These are phyloP conservation scores for Papilio polyxenes DNA, from an alignment of 1,140 invertebrate species.

Conservation along the genomic window DNA sequence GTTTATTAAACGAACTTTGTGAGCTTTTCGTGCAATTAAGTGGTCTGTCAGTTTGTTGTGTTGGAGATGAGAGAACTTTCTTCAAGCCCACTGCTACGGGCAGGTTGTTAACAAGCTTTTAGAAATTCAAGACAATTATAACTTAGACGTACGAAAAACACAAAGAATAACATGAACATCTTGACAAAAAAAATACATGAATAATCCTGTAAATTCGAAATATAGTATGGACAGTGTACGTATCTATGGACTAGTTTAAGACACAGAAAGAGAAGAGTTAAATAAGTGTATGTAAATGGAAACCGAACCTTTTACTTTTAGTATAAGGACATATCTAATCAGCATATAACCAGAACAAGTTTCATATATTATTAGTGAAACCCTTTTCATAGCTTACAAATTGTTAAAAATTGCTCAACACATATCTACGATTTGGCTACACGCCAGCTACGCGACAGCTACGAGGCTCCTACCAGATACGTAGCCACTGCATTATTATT, in stretches of 20 bases:
- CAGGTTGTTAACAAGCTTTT: constrained; percentile 3
- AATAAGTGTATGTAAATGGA: too few species aligned
- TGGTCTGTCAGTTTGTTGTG: constrained; percentile 23
- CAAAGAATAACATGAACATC: too few species aligned
- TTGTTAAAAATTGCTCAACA: constrained; percentile 26
- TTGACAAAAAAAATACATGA: too few species aligned
- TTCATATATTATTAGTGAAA: not conserved
- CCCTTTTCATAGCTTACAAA: not conserved
- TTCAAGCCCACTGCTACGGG: not conserved
- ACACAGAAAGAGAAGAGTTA: too few species aligned
- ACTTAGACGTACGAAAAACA: not conserved
- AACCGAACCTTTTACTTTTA: not conserved
- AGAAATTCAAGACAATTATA: not conserved
- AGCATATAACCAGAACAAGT: not conserved
- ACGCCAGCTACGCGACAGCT: constrained; percentile 10
- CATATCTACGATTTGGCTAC: constrained; percentile 16
- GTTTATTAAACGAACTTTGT: constrained; percentile 27
- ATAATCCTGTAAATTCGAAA: too few species aligned
- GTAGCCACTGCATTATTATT: constrained; percentile 20
- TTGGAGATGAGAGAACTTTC: constrained; percentile 13
- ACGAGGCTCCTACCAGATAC: constrained; percentile 7
- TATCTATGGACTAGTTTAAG: too few species aligned
- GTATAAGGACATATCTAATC: not conserved
- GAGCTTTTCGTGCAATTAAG: constrained; percentile 26
- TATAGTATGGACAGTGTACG: too few species aligned